Conservation (phyloP, 1,140 invertebrate species). For the Zeugodacus cucurbitae region DNA sequence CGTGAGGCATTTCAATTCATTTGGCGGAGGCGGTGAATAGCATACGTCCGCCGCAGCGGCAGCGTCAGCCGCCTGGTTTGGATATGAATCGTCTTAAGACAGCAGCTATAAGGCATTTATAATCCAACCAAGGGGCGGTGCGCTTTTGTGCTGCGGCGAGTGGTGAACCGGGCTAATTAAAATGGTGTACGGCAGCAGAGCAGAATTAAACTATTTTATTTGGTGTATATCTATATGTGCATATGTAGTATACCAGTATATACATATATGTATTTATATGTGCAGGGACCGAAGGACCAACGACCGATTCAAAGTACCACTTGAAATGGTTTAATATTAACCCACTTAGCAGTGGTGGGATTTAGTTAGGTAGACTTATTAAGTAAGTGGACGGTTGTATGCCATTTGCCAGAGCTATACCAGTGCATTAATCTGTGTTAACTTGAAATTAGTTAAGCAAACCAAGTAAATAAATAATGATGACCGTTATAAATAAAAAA, state of each 20-base stretch:
- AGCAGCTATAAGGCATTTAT: background rate
- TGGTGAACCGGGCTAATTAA: background rate
- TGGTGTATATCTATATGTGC: background rate
- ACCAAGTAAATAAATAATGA: slow-evolving; percentile 3
- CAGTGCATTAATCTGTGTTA: slow-evolving; percentile 66
- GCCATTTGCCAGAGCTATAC: slow-evolving; percentile 50
- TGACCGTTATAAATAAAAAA: background rate
- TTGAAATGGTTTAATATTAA: background rate
- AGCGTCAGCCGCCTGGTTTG: slow-evolving; percentile 65
- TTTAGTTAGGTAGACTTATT: background rate
- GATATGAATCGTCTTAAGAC: slow-evolving; percentile 64
- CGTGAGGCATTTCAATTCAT: slow-evolving; percentile 63
- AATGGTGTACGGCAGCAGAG: background rate
- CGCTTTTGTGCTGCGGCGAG: background rate
- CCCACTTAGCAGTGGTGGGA: background rate
- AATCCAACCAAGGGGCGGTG: background rate
- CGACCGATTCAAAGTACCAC: background rate
- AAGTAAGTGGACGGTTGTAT: slow-evolving; percentile 15
- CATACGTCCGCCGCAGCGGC: slow-evolving; percentile 64
- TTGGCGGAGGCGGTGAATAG: slow-evolving; percentile 63
- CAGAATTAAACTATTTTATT: background rate
- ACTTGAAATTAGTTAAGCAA: slow-evolving; percentile 36
- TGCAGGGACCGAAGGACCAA: slow-evolving; percentile 33
- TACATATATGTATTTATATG: background rate
- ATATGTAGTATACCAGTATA: background rate